A percentile compares a stretch with the other conserved stretches of the same genome.
Conservation (phyloP, 2,888 invertebrate species). For the Malthinus seriepunctatus region DNA sequence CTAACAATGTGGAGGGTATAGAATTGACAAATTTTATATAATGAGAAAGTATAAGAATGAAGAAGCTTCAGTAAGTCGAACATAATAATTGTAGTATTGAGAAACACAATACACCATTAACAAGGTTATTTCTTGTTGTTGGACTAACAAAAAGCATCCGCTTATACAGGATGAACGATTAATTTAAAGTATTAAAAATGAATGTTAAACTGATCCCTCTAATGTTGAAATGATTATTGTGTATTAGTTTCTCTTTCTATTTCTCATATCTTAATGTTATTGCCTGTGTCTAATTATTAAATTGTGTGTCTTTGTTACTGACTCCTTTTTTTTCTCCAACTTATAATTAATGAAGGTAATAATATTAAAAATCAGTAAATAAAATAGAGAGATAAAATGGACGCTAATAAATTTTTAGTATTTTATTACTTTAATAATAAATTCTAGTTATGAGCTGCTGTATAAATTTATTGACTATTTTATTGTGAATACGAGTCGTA, state of each 20-base stretch:
- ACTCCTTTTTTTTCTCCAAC: neutral
- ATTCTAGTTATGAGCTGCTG: constrained; percentile 19
- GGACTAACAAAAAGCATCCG: constrained; percentile 30
- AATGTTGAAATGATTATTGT: neutral
- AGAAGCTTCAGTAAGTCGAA: constrained; percentile 12
- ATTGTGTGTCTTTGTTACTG: too few relatives aligned
- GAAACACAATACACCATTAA: constrained; percentile 22
- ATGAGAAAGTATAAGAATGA: neutral
- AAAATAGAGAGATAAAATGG: constrained; percentile 18
- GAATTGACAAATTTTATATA: constrained; percentile 2
- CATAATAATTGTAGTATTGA: constrained; percentile 16
- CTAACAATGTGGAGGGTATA: neutral
- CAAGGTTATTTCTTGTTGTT: constrained; percentile 26
- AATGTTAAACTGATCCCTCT: constrained; percentile 14
- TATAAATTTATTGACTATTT: constrained; percentile 15
- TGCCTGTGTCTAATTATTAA: too few relatives aligned
- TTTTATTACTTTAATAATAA: constrained; percentile 19
- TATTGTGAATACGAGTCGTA: constrained; percentile 12
- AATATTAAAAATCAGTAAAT: constrained; percentile 1
- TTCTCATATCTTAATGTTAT: too few relatives aligned
- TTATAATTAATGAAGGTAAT: constrained; percentile 2
- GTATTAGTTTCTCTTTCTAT: too few relatives aligned
- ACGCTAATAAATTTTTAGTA: constrained; percentile 11
- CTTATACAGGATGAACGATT: constrained; percentile 24
- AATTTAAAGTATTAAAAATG: constrained; percentile 28